These are phyloP conservation scores for Amphilophus citrinellus DNA, from an alignment of 2,113 vertebrate genomes.

Conservation along the genomic window DNA sequence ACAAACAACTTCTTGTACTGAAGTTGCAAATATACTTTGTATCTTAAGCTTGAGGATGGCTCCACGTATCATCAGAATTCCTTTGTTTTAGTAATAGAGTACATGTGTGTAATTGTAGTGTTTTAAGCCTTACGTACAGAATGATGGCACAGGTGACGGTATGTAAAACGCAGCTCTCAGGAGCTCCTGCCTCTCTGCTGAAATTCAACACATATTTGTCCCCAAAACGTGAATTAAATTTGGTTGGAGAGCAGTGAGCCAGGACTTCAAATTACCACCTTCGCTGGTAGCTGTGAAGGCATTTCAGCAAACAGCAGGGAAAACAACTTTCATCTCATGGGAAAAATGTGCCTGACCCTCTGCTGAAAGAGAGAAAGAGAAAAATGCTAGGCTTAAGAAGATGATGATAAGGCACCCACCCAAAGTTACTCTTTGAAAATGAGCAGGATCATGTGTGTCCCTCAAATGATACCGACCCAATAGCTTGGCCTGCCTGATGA, in stretches of 20 bases:
- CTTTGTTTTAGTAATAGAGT: background rate
- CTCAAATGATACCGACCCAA: background rate
- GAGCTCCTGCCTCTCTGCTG: constrained; percentile 3
- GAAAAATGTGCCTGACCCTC: constrained; percentile 12
- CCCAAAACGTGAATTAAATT: constrained; percentile 51
- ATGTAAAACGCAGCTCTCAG: background rate
- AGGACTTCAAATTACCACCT: constrained; percentile 52
- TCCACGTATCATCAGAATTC: background rate
- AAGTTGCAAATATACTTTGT: background rate
- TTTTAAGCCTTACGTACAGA: background rate
- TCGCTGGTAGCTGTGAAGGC: constrained; percentile 55
- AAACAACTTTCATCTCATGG: constrained; percentile 38
- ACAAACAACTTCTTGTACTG: background rate
- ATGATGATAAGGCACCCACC: background rate
- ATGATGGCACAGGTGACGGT: background rate
- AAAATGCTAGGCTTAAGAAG: constrained; percentile 20
- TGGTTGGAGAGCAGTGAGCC: constrained; percentile 11
- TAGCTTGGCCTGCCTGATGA: constrained; percentile 2
- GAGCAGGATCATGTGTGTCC: constrained; percentile 6
- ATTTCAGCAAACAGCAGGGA: constrained; percentile 62
- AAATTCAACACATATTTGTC: constrained; percentile 45
- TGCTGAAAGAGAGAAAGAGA: background rate
- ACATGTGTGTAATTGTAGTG: background rate
- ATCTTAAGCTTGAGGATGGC: background rate
- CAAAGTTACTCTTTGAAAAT: constrained; percentile 24